Evolutionary conservation across 1,140 invertebrate genomes (phyloP), one percentile per base, ranked within the genome.

Genomic region (Antheraea mylitta): DNA sequence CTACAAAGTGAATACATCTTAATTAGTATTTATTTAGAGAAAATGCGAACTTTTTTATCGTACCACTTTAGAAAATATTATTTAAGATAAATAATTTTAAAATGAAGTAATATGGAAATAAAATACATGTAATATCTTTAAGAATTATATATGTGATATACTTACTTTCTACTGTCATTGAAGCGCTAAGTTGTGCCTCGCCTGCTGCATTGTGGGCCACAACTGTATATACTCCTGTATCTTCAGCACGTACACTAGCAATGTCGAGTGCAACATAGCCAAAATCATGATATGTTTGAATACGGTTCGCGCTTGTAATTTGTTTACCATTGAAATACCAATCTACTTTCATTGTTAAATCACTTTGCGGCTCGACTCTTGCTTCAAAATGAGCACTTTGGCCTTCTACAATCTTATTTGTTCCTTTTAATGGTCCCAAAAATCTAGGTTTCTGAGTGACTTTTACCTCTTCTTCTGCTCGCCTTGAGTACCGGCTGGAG

Each of bases 331-430:
- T 98, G 79, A 97, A 96, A 79, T 97, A 98, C 97, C 97, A 98
- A 91, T 98, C 97, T 70, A 97, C 95, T 68, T 94, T 95, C 95
- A 99, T 95, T 1, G 95, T 96, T 5, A 97, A 92, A 90, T 99
- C 98, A 82, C 95, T 98, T 85, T 98, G 97, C 3, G 98, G 98
- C 83, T 99, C 98, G 58, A 99, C 96, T 68, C 98, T 96, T 53
- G 97, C 97, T 93, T 99, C 98, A 85, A 99, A 99, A 85, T 99
- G 98, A 73, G 98, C 98, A 45, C 97, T 94, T 93, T 99, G 98
- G 11, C 97, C 97, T 93, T 99, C 99, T n/a, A 97, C 95, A 75
- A 99, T 97, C 82, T 98, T 98, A 80, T 96, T 98, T 11, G 97
- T 98, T 30, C 97, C 97, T 87, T 98, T 98, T 8, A 98, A 86